Conservation (phyloP, 2,113 vertebrate genomes). For the Nestor notabilis region DNA sequence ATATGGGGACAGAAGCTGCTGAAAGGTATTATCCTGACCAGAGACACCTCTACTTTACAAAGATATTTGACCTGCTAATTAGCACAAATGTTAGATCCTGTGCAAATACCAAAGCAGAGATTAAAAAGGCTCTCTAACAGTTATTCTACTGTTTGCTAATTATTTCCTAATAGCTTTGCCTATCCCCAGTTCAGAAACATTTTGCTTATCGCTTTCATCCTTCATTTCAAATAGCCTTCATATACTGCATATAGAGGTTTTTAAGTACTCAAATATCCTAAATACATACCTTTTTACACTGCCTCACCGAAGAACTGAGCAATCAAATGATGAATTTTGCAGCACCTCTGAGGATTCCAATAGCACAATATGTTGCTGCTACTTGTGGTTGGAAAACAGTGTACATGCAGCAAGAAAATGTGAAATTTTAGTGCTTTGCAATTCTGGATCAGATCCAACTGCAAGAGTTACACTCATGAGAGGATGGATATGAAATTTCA, state of each 20-base stretch:
- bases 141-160: not conserved
- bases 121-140: not conserved
- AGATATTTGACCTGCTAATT: not conserved
- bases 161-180: not conserved
- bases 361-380: not conserved
- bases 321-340: slow-evolving; percentile 3
- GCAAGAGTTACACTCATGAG: not conserved
- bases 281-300: not conserved
- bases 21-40: not conserved
- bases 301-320: not conserved
- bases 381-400: not conserved
- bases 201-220: not conserved
- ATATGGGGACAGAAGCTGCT: not conserved
- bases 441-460: not conserved
- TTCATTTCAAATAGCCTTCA: not conserved
- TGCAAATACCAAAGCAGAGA: not conserved
- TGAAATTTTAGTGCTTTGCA: not conserved
- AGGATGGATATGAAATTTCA: not conserved
- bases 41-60: not conserved
- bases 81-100: not conserved
- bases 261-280: not conserved
- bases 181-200: not conserved
- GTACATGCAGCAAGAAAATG: not conserved
- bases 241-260: not conserved
- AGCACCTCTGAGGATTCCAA: not conserved